A percentile compares a stretch with the other conserved stretches of the same genome.
Evolutionary conservation across 2,113 vertebrate species (phyloP).

Genomic region (Oceanodroma tethys): DNA sequence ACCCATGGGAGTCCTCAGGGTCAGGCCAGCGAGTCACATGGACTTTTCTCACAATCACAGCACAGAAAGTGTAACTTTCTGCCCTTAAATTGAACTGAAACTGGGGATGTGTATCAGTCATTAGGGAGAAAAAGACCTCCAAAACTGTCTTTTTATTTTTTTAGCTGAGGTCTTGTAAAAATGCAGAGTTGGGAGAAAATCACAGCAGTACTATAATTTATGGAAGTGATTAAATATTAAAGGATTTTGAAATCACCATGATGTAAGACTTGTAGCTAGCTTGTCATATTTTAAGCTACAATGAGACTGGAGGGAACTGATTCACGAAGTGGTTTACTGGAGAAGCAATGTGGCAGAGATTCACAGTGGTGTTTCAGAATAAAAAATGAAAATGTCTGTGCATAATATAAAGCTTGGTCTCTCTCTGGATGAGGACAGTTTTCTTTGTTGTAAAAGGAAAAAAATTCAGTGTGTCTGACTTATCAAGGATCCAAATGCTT

Average conservation of each 20-base stretch:
- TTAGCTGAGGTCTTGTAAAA: neutral
- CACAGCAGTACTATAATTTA: neutral
- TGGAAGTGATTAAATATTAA: neutral
- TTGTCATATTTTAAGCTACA: neutral
- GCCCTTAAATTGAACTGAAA: slow-evolving; percentile 14
- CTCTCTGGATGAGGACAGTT: neutral
- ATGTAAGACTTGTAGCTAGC: neutral
- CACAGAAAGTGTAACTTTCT: neutral
- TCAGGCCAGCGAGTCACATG: neutral
- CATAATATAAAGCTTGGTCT: neutral
- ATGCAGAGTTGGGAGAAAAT: neutral
- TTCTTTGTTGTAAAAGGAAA: neutral
- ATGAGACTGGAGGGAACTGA: neutral
- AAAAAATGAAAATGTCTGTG: neutral
- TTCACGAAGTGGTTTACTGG: neutral
- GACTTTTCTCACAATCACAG: neutral
- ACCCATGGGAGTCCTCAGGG: neutral
- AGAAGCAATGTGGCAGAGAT: neutral
- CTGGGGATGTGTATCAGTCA: neutral
- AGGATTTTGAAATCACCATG: neutral
- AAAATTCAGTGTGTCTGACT: neutral
- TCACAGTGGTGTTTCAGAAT: neutral
- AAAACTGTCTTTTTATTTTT: neutral
- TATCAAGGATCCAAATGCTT: neutral
- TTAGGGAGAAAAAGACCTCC: neutral